Evolutionary conservation across 2,113 vertebrate genomes (phyloP), one percentile per base, ranked within the genome.

Genomic region (Pluvianellus socialis): DNA sequence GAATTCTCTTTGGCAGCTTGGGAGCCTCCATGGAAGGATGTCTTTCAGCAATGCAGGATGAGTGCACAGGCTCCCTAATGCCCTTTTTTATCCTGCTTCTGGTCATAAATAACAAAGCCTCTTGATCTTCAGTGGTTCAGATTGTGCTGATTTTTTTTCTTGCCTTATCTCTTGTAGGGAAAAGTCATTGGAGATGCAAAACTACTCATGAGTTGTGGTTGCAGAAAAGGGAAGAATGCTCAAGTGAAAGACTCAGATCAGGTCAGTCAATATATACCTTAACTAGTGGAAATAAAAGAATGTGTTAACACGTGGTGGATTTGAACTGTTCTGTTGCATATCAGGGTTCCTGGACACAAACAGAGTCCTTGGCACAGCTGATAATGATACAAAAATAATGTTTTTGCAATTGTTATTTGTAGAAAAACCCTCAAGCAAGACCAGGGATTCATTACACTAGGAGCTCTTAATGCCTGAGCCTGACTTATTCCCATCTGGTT

Each of bases 151-250:
- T 70, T 18, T 53, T 77, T 96, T 95, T 87, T 92, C 62, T 86
- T 88, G 22, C 62, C 16, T 96, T 94, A 14, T 95, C 52, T 95
- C 40, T 96, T 94, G 14, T 40, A 93, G 96, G 95, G 96, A 92
- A 96, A 95, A 96, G 94, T 94, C 86, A 94, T 83, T 92, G 94
- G 92, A 91, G 97, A 96, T 84, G 68, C 91, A 79, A 97, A 97
- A 86, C 95, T 94, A 49, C 88, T 96, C 77, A 95, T 96, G 95
- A 94, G 92, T 75, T 97, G 94, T 92, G 97, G 96, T 45, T 95
- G 97, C 96, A 96, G 92, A 94, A 94, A 95, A 92, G 91, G 94
- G 77, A 96, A 97, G 92, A 97, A 56, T 68, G n/a, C 80, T 92
- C 92, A 94, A 95, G 80, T 79, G 66, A 97, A 97, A 93, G 94